phyloP scores from a whole-genome alignment of 1,140 invertebrate species.

The Drosophila ogumai region DNA sequence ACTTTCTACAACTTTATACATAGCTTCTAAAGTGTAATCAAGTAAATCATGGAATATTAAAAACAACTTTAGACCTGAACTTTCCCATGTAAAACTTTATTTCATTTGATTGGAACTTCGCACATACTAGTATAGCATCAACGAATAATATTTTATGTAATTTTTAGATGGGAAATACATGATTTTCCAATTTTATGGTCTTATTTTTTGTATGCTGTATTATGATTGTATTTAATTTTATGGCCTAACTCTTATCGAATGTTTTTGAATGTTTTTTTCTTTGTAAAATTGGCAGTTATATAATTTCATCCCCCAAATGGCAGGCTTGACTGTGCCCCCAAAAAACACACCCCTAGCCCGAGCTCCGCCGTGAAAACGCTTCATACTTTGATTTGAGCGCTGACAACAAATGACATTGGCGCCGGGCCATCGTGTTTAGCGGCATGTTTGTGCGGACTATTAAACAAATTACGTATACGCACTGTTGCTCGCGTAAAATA shows the following conservation, averaged over 20 bases:
- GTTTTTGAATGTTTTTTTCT: not conserved
- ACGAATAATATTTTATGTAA: slow-evolving; percentile 1
- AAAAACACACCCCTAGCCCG: not conserved
- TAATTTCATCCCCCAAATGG: not conserved
- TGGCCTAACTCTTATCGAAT: not conserved
- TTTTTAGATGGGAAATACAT: not conserved
- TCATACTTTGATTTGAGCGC: slow-evolving; percentile 21
- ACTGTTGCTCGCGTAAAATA: slow-evolving; percentile 76
- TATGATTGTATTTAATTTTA: not conserved
- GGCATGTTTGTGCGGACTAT: slow-evolving; percentile 64
- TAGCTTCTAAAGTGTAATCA: slow-evolving; percentile 33
- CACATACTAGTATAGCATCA: not conserved
- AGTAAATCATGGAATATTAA: slow-evolving; percentile 32
- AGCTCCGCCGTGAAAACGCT: slow-evolving; percentile 3
- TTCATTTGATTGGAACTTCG: slow-evolving; percentile 12
- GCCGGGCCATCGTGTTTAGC: slow-evolving; percentile 62
- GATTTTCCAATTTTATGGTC: not conserved
- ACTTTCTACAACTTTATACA: slow-evolving; percentile 22
- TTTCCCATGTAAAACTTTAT: slow-evolving; percentile 9
- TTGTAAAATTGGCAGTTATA: slow-evolving; percentile 1
- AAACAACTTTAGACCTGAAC: slow-evolving; percentile 15
- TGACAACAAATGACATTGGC: slow-evolving; percentile 62
- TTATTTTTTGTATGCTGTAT: not conserved
- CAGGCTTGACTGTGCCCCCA: slow-evolving; percentile 3
- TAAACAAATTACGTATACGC: slow-evolving; percentile 79